A percentile compares a stretch with the other conserved stretches of the same genome.
Evolutionary conservation across 2,797 vertebrate genomes (phyloP).

Genomic region (Odontamblyopus rebecca): DNA sequence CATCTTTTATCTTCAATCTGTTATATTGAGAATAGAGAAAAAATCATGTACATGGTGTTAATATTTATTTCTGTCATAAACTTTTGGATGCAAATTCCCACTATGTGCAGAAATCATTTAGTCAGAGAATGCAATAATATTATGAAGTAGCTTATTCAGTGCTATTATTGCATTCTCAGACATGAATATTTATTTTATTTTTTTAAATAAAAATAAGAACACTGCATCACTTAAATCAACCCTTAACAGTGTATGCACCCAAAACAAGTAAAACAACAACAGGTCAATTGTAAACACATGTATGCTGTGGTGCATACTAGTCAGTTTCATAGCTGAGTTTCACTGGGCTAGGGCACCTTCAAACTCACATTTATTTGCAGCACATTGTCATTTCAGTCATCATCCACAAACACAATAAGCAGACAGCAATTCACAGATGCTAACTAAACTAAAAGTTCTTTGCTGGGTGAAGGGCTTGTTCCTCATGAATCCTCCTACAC

Average conservation of each 20-base stretch:
- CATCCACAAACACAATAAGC: not conserved
- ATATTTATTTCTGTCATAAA: not conserved
- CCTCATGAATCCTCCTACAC: conserved; percentile 8
- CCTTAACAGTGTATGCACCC: not conserved
- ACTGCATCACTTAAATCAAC: not conserved
- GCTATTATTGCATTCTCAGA: not conserved
- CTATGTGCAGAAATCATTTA: not conserved
- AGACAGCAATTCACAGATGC: not conserved
- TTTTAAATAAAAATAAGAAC: not conserved
- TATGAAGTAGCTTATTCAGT: not conserved
- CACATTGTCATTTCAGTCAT: not conserved
- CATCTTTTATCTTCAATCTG: too few relatives aligned
- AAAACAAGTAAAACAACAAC: not conserved
- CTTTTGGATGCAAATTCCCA: not conserved
- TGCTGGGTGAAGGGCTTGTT: conserved; percentile 27
- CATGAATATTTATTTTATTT: not conserved
- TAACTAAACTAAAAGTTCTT: conserved; percentile 7
- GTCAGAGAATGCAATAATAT: too few relatives aligned
- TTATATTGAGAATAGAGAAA: too few relatives aligned
- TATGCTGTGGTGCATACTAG: not conserved
- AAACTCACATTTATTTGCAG: not conserved
- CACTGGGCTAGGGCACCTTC: not conserved
- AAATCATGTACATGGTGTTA: too few relatives aligned
- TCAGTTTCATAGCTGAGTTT: not conserved
- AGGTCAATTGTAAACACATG: not conserved